phyloP scores from a whole-genome alignment of 2,888 invertebrate species.

The Meloe dianella region DNA sequence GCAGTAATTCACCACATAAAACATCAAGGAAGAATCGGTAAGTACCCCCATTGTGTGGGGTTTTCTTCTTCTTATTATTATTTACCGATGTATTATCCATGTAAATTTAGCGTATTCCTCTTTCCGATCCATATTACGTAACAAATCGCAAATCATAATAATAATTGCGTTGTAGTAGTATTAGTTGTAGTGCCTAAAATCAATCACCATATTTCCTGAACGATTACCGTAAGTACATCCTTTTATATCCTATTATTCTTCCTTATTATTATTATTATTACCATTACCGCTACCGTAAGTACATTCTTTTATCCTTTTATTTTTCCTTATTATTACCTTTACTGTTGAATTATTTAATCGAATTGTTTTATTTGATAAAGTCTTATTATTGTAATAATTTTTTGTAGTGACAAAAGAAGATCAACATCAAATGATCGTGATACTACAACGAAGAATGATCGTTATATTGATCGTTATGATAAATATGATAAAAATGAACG shows the following conservation, averaged over 20 bases:
- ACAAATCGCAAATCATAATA: no score
- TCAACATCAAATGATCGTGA: slow-evolving; percentile 59
- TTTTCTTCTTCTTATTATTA: no score
- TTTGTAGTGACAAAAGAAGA: slow-evolving; percentile 57
- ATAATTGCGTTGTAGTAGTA: no score
- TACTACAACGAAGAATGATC: slow-evolving; percentile 47
- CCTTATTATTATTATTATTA: no score
- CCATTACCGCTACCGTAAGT: no score
- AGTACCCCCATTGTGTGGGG: no score
- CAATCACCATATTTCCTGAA: no score
- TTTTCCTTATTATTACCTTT: neutral
- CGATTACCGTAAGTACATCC: neutral
- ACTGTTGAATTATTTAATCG: neutral
- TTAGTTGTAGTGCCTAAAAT: no score
- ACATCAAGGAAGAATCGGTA: slow-evolving; percentile 47
- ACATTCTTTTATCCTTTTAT: neutral
- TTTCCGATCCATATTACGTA: no score
- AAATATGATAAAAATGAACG: slow-evolving; percentile 52
- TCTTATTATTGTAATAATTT: slow-evolving; percentile 21
- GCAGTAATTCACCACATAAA: slow-evolving; percentile 56
- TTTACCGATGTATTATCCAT: no score
- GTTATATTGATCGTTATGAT: slow-evolving; percentile 57
- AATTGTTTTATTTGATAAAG: slow-evolving; percentile 16
- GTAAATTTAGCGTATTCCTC: no score
- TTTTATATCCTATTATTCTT: neutral